Evolutionary conservation across 2,113 vertebrate species (phyloP), one percentile per base, ranked within the genome.

Genomic region (Eulacestoma nigropectus): DNA sequence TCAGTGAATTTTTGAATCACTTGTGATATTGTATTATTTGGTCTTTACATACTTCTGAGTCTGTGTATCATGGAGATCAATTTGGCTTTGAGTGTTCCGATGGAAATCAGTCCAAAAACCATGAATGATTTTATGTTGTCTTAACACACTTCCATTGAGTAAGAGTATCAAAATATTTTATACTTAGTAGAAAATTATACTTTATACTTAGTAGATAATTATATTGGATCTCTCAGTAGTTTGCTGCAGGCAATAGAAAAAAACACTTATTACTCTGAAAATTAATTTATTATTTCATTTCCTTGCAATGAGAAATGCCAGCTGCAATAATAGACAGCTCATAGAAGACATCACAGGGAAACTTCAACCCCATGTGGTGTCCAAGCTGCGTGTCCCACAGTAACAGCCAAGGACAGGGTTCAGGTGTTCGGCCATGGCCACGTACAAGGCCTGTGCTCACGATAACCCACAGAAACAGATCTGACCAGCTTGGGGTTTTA

Each of bases 361-460:
- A 67, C 32, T 32, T 50, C 13, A 53, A 2, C 46, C 29, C 7
- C 4, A 1, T 17, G 47, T 32, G 47, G 4, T 70, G 41, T n/a
- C 25, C 10, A 41, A 52, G 41, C 41, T 3, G 0, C 29, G 7
- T 6, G 27, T 16, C 69, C 14, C 9, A 27, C 39, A 53, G 32
- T 44, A n/a, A 20, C n/a, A 32, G 20, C 39, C 47, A 33, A 10
- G n/a, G 41, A 7, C 33, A 6, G 5, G 3, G 13, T 21, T 65
- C 5, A 13, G 7, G 63, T 35, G 27, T 46, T 49, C 37, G n/a
- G 25, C 46, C 20, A 0, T 0, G 8, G 32, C 18, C 35, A 29
- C 0, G 1, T 13, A 50, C 0, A 0, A 60, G 44, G 33, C 26
- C 32, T 73, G 1, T 44, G 53, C 46, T 55, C 0, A 2, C 20